These are phyloP conservation scores for Ochropacha duplaris DNA, from an alignment of 2,888 invertebrate species.

Conservation along the genomic window DNA sequence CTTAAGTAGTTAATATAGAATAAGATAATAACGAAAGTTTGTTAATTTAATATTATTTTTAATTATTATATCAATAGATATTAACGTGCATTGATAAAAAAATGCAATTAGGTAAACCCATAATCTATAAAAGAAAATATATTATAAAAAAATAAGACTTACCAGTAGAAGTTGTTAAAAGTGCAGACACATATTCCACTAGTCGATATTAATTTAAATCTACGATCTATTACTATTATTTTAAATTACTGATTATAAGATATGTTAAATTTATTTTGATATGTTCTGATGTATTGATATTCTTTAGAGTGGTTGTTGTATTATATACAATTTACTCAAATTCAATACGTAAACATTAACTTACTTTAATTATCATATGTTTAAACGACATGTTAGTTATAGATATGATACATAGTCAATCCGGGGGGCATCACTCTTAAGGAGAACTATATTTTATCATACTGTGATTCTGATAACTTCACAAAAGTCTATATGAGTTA, in stretches of 20 bases:
- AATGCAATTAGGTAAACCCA: neutral
- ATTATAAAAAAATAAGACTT: neutral
- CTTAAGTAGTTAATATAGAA: too few species aligned
- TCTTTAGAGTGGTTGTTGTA: constrained; percentile 78
- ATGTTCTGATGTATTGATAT: constrained; percentile 78
- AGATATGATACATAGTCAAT: constrained; percentile 13
- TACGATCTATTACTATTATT: constrained; percentile 2
- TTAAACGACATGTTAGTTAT: constrained; percentile 33
- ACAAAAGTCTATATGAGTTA: constrained; percentile 7
- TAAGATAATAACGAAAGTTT: too few species aligned
- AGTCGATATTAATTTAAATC: neutral
- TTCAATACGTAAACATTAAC: constrained; percentile 60
- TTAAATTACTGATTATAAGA: constrained; percentile 34
- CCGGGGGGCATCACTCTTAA: constrained; percentile 77
- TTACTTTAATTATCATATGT: constrained; percentile 38
- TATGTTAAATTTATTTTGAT: constrained; percentile 67
- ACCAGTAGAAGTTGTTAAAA: neutral
- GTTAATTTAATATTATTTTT: neutral
- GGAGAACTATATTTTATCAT: constrained; percentile 22
- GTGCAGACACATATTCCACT: neutral
- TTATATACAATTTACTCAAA: constrained; percentile 72
- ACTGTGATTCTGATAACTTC: constrained; percentile 14
- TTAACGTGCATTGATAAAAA: too few species aligned
- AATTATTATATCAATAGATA: neutral
- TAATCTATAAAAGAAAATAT: neutral